Percentiles rank a stretch among this genome's conserved stretches.
These are phyloP conservation scores for Apeltes quadracus DNA, from an alignment of 2,113 vertebrate genomes.

Conservation along the genomic window DNA sequence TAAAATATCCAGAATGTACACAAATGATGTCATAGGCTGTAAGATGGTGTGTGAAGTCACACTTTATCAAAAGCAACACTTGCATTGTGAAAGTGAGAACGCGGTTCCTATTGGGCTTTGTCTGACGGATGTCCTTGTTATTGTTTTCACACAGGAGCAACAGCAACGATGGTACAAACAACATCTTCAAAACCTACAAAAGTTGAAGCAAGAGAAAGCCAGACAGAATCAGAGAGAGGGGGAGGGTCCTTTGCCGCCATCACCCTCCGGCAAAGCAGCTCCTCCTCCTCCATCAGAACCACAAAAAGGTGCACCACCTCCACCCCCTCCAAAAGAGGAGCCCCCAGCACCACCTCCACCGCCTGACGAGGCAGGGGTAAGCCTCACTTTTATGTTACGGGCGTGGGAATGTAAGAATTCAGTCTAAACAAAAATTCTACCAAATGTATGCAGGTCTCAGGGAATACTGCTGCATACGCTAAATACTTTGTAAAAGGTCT, in stretches of 20 bases:
- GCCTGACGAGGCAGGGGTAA: slow-evolving; percentile 79
- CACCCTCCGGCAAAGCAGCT: slow-evolving; percentile 24
- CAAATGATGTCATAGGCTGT: background rate
- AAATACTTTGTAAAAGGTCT: background rate
- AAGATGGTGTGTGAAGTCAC: too few species aligned
- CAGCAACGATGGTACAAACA: slow-evolving; percentile 97
- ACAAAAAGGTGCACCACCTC: slow-evolving; percentile 79
- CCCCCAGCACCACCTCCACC: slow-evolving; percentile 84
- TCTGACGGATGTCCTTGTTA: slow-evolving; percentile 4
- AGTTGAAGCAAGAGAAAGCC: slow-evolving; percentile 80
- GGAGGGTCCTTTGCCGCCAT: slow-evolving; percentile 9
- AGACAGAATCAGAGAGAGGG: slow-evolving; percentile 75
- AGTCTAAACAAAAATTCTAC: background rate
- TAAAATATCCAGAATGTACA: background rate
- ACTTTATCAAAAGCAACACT: too few species aligned
- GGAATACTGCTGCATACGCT: background rate
- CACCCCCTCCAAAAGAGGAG: slow-evolving; percentile 87
- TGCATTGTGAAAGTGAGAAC: background rate
- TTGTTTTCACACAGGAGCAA: slow-evolving; percentile 83
- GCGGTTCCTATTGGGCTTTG: background rate
- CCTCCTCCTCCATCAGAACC: slow-evolving; percentile 78
- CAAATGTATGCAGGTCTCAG: background rate
- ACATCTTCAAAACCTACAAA: slow-evolving; percentile 90
- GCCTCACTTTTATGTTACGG: background rate
- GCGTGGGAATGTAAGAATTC: background rate